A percentile compares a stretch with the other conserved stretches of the same genome.
These are phyloP conservation scores for Salminus brasiliensis DNA, from an alignment of 2,113 vertebrate genomes.

Conservation along the genomic window DNA sequence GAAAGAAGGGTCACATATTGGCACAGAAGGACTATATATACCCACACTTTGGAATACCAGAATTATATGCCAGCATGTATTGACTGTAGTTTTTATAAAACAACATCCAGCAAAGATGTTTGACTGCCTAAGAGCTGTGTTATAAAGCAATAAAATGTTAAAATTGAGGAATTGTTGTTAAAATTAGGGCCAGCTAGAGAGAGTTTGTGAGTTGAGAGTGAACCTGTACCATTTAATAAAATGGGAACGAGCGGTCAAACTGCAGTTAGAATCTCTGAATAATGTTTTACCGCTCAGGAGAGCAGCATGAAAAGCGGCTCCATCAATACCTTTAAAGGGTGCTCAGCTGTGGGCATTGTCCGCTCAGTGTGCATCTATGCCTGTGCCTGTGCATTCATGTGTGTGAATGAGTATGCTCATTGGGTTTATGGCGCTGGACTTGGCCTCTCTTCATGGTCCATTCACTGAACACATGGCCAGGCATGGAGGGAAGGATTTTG, in stretches of 20 bases:
- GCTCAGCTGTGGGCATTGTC: conserved; percentile 54
- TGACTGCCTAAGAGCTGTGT: too few relatives aligned
- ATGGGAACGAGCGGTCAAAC: conserved; percentile 29
- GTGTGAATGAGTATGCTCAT: conserved; percentile 48
- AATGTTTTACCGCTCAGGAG: conserved; percentile 28
- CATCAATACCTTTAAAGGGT: conserved; percentile 44
- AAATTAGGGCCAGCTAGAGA: too few relatives aligned
- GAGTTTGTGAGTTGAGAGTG: too few relatives aligned
- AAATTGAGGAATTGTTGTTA: too few relatives aligned
- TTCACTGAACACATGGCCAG: conserved; percentile 37
- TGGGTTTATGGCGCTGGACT: conserved; percentile 42
- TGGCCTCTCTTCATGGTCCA: conserved; percentile 47
- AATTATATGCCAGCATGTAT: too few relatives aligned
- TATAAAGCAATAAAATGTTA: too few relatives aligned
- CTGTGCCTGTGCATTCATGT: conserved; percentile 45
- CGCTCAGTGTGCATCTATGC: conserved; percentile 37
- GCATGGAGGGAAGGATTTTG: conserved; percentile 31
- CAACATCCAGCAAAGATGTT: neutral
- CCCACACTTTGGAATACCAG: neutral
- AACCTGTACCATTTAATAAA: conserved; percentile 16
- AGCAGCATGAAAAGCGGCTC: conserved; percentile 30
- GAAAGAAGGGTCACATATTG: conserved; percentile 19
- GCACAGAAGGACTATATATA: neutral
- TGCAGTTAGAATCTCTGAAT: conserved; percentile 23
- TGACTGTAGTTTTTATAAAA: too few relatives aligned